A percentile compares a stretch with the other conserved stretches of the same genome.
Evolutionary conservation across 2,888 invertebrate species (phyloP).

Genomic region (Eupithecia subfuscata): DNA sequence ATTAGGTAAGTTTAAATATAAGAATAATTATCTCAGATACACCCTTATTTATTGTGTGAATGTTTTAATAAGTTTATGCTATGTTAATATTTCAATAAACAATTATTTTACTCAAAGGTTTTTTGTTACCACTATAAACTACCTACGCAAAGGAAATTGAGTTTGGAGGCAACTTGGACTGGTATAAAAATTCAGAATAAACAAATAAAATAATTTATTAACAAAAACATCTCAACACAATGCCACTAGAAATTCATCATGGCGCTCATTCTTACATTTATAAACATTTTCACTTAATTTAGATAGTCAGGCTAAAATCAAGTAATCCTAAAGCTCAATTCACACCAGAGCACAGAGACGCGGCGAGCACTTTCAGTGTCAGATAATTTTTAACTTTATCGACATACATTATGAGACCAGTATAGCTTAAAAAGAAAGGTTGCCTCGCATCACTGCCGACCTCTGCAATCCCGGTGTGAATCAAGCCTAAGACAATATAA

Average conservation of each 20-base stretch:
- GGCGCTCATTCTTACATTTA: conserved; percentile 26
- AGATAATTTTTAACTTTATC: neutral
- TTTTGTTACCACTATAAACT: neutral
- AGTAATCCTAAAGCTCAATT: neutral
- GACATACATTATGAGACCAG: neutral
- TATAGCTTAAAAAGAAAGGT: neutral
- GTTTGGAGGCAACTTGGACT: neutral
- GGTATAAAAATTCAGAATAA: conserved; percentile 28
- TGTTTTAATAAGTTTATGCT: neutral
- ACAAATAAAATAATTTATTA: conserved; percentile 65
- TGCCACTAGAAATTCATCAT: conserved; percentile 33
- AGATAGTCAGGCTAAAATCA: conserved; percentile 6
- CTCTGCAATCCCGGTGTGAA: no score
- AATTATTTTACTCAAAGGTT: neutral
- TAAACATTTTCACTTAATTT: conserved; percentile 18
- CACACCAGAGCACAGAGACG: no score
- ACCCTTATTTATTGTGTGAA: neutral
- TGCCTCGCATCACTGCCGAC: no score
- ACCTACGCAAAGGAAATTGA: neutral
- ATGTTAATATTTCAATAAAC: neutral
- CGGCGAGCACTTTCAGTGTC: no score
- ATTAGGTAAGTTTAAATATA: neutral
- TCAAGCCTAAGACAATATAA: neutral
- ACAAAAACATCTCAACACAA: conserved; percentile 64
- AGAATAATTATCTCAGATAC: neutral